phyloP scores from a whole-genome alignment of 23 tunicate species.

The Pegea sp. region DNA sequence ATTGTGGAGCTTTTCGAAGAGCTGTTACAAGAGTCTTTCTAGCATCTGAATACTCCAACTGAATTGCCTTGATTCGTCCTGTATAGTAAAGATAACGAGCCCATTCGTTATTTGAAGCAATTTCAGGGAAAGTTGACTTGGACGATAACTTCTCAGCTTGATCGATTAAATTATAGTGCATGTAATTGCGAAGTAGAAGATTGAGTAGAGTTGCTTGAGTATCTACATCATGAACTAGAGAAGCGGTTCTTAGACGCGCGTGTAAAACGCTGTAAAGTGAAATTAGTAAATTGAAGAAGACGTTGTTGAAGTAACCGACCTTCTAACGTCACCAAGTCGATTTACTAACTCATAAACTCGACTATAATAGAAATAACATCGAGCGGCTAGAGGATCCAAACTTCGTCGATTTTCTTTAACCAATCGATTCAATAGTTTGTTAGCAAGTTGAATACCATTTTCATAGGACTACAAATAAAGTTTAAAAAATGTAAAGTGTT shows the following conservation, averaged over 20 bases:
- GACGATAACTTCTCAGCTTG: conserved; percentile 90
- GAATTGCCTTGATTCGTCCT: conserved; percentile 70
- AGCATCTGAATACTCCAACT: conserved; percentile 69
- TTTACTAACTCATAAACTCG: conserved; percentile 66
- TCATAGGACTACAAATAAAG: conserved; percentile 10
- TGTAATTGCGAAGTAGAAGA: conserved; percentile 63
- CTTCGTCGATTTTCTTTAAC: conserved; percentile 87
- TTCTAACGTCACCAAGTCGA: conserved; percentile 44
- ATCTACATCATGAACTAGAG: conserved; percentile 63
- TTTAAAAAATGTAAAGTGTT: no score
- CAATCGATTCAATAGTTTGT: conserved; percentile 26
- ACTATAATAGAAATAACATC: conserved; percentile 87
- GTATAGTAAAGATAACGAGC: conserved; percentile 87
- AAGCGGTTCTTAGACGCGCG: conserved; percentile 77
- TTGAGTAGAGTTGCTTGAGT: conserved; percentile 68
- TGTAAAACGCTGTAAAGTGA: conserved; percentile 24
- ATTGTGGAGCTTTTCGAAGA: conserved; percentile 62
- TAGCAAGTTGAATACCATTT: conserved; percentile 20
- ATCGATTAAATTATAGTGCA: conserved; percentile 75
- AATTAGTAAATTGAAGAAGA: not conserved
- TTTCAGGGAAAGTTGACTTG: conserved; percentile 81
- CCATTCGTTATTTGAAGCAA: conserved; percentile 88
- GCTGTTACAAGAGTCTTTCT: conserved; percentile 37
- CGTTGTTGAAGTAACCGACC: conserved; percentile 2
- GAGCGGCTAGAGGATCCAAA: conserved; percentile 74